phyloP scores from a whole-genome alignment of 1,140 invertebrate species.

The Scaptomyza montana region DNA sequence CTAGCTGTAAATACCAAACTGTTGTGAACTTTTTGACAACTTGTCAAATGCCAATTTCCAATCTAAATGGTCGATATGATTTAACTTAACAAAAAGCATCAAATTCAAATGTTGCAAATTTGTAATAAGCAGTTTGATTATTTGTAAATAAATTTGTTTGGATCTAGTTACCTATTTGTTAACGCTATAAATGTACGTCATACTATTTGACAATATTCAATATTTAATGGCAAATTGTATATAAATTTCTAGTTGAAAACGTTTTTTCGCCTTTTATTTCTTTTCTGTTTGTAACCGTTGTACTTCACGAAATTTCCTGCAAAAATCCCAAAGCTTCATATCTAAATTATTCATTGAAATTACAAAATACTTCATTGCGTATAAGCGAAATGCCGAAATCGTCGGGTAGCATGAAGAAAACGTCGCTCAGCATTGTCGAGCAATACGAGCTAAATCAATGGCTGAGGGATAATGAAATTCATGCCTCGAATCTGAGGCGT shows the following conservation, averaged over 20 bases:
- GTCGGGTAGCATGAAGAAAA: conserved; percentile 15
- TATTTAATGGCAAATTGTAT: conserved; percentile 8
- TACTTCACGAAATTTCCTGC: background rate
- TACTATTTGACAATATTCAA: no score
- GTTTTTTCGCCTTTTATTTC: conserved; percentile 7
- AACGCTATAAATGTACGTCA: background rate
- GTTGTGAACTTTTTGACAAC: no score
- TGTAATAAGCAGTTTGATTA: no score
- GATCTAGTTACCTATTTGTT: background rate
- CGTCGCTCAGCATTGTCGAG: conserved; percentile 18
- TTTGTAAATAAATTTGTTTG: no score
- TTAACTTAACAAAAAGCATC: no score
- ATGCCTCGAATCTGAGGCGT: conserved; percentile 31
- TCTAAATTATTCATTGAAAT: background rate
- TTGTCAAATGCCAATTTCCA: no score
- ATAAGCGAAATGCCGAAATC: conserved; percentile 11
- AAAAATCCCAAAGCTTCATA: background rate
- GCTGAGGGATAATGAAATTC: conserved; percentile 30
- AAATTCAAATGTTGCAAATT: no score
- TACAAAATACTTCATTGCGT: background rate
- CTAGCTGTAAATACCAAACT: no score
- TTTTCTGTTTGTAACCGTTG: background rate
- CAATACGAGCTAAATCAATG: conserved; percentile 48
- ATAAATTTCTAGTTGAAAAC: conserved; percentile 28
- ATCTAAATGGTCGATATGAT: no score